phyloP scores from a whole-genome alignment of 2,797 vertebrate species.

The Mus minutoides region DNA sequence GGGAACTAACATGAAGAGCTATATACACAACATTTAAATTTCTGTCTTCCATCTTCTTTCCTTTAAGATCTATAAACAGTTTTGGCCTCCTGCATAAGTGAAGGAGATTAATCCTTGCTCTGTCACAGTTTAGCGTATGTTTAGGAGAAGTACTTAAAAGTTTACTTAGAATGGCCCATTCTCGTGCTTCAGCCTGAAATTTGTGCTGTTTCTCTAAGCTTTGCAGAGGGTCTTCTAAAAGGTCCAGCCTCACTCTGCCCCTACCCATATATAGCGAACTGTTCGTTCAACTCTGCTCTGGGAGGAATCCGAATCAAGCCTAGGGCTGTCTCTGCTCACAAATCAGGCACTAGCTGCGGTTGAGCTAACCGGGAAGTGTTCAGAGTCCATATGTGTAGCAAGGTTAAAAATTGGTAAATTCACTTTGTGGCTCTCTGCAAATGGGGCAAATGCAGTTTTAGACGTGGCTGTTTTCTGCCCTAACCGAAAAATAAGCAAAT shows the following conservation, averaged over 20 bases:
- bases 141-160: slow-evolving; percentile 41
- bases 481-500: background rate
- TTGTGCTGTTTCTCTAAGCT: slow-evolving; percentile 7
- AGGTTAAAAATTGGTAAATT: background rate
- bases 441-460: background rate
- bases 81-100: slow-evolving; percentile 41
- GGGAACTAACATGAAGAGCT: slow-evolving; percentile 63
- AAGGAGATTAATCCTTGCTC: slow-evolving; percentile 55
- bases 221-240: background rate
- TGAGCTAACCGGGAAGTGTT: slow-evolving; percentile 9
- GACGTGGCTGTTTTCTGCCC: background rate
- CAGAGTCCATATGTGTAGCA: background rate
- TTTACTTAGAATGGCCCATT: slow-evolving; percentile 45
- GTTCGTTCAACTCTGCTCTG: background rate
- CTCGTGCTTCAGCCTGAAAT: background rate
- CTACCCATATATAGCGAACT: slow-evolving; percentile 64
- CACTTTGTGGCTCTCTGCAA: background rate
- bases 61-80: slow-evolving; percentile 66
- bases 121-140: slow-evolving; percentile 50
- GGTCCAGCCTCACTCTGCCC: background rate
- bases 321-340: slow-evolving; percentile 35
- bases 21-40: slow-evolving; percentile 38
- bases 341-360: background rate
- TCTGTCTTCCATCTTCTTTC: slow-evolving; percentile 51
- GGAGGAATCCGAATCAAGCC: slow-evolving; percentile 19